phyloP scores from a whole-genome alignment of 2,888 invertebrate species.

The Encarsia formosa region DNA sequence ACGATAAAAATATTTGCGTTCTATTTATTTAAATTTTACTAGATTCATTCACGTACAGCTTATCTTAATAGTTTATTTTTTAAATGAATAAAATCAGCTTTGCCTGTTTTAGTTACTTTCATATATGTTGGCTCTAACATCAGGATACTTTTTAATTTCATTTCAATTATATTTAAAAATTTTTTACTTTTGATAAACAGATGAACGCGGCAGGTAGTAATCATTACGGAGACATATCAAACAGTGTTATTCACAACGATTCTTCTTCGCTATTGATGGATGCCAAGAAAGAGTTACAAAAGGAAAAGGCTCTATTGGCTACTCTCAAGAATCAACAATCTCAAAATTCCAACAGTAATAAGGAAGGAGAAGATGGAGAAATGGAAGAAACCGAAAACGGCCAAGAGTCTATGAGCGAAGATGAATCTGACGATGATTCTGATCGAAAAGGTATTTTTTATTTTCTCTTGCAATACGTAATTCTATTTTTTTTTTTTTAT shows the following conservation, averaged over 20 bases:
- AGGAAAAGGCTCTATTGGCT: constrained; percentile 59
- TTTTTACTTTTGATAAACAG: constrained; percentile 31
- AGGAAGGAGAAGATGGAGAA: constrained; percentile 56
- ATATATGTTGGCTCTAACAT: too few species aligned
- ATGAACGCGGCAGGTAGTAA: constrained; percentile 39
- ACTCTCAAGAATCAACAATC: constrained; percentile 44
- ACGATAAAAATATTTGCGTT: too few species aligned
- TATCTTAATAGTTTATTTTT: too few species aligned
- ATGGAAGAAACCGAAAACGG: constrained; percentile 56
- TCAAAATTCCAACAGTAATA: constrained; percentile 40
- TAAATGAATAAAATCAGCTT: too few species aligned
- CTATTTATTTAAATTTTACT: too few species aligned
- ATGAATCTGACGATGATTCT: constrained; percentile 55
- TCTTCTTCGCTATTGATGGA: constrained; percentile 63
- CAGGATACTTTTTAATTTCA: background rate
- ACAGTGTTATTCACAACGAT: constrained; percentile 62
- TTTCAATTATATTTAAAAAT: background rate
- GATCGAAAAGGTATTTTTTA: constrained; percentile 57
- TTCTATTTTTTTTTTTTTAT: too few species aligned
- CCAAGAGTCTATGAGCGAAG: constrained; percentile 59
- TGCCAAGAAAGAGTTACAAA: constrained; percentile 76
- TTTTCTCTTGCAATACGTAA: constrained; percentile 3
- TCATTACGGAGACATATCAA: constrained; percentile 49
- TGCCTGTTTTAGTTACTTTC: too few species aligned
- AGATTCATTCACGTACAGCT: too few species aligned